phyloP scores from a whole-genome alignment of 1,140 invertebrate genomes.

The Lordiphosa collinella region DNA sequence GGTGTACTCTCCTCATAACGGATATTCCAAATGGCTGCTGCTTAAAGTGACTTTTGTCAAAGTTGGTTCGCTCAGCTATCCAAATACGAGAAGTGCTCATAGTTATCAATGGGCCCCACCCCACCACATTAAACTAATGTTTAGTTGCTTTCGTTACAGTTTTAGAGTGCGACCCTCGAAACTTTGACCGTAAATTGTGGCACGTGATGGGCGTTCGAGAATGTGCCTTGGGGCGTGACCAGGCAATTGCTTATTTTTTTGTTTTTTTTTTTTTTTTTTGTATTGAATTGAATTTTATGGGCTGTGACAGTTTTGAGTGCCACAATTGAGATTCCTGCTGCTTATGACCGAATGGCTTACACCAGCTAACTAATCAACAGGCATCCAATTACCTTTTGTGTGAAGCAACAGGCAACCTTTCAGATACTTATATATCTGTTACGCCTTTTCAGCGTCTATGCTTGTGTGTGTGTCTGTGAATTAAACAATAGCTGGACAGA shows the following conservation, averaged over 20 bases:
- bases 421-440: background rate
- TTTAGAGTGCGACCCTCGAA: conserved; percentile 70
- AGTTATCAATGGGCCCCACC: conserved; percentile 54
- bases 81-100: conserved; percentile 54
- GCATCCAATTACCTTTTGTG: conserved; percentile 1
- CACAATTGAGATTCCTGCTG: conserved; percentile 17
- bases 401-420: conserved; percentile 27
- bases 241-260: conserved; percentile 60
- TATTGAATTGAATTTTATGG: conserved; percentile 71
- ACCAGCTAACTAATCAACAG: conserved; percentile 2
- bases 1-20: conserved; percentile 59
- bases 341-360: background rate
- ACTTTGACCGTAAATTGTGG: conserved; percentile 74
- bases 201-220: conserved; percentile 60
- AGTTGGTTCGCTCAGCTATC: conserved; percentile 55
- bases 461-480: background rate
- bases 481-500: too few species aligned
- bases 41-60: conserved; percentile 76
- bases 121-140: conserved; percentile 67
- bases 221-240: conserved; percentile 41
- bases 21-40: conserved; percentile 69
- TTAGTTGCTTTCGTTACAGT: conserved; percentile 72
- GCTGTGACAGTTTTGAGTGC: conserved; percentile 63
- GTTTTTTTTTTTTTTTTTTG: conserved; percentile 11
- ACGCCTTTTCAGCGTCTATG: background rate